Conservation (phyloP, 2,113 vertebrate genomes). For the Tyrannus savana region DNA sequence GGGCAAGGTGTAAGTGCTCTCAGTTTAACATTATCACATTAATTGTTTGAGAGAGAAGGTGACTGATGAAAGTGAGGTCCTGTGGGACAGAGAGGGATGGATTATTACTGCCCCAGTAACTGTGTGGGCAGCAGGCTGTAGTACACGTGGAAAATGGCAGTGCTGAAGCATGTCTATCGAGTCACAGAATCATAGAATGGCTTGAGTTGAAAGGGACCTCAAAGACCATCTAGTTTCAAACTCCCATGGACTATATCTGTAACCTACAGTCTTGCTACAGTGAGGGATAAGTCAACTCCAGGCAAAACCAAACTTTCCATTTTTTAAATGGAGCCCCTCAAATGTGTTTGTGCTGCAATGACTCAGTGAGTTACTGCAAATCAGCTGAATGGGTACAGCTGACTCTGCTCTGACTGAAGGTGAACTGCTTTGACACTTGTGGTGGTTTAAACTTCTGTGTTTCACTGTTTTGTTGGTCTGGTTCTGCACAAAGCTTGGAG, state of each 20-base stretch:
- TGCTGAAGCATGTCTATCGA: neutral
- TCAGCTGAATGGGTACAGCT: neutral
- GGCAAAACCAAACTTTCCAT: neutral
- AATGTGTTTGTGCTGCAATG: neutral
- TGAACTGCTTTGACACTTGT: neutral
- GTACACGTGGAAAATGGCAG: accelerated
- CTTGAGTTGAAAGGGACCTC: neutral
- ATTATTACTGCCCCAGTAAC: neutral
- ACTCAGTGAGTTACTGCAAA: neutral
- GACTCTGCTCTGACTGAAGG: neutral
- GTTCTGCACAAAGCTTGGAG: neutral
- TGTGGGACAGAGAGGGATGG: neutral
- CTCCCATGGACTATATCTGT: neutral
- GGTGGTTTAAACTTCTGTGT: neutral
- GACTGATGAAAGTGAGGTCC: neutral
- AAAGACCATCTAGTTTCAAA: neutral
- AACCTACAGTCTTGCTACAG: neutral
- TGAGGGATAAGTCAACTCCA: neutral
- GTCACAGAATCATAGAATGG: neutral
- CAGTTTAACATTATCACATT: neutral
- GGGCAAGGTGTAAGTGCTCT: neutral
- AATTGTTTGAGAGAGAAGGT: neutral
- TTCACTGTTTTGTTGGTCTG: neutral
- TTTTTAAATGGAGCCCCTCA: neutral
- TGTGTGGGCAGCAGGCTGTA: neutral